These are phyloP conservation scores for Eleginops maclovinus DNA, from an alignment of 2,113 vertebrate species.

Conservation along the genomic window DNA sequence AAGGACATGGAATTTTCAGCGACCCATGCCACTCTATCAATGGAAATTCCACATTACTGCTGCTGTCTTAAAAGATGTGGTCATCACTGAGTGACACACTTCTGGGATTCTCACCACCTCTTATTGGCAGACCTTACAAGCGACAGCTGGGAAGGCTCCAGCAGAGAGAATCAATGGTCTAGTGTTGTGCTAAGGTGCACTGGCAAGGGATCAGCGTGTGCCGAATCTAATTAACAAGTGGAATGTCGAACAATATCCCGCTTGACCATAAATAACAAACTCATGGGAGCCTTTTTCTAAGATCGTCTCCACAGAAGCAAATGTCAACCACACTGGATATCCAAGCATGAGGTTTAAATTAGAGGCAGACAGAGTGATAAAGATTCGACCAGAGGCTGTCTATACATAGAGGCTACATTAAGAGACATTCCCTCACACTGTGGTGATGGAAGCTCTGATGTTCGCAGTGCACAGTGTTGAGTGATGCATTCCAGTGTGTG, in stretches of 20 bases:
- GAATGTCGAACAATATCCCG: conserved; percentile 28
- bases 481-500: conserved; percentile 72
- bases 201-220: conserved; percentile 7
- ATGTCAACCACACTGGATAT: conserved; percentile 9
- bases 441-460: conserved; percentile 62
- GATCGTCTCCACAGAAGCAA: conserved; percentile 35
- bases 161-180: conserved; percentile 18
- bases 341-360: conserved; percentile 39
- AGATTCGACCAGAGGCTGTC: conserved; percentile 8
- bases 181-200: neutral
- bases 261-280: conserved; percentile 35
- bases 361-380: neutral
- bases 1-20: no score
- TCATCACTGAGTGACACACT: neutral
- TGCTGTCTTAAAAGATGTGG: conserved; percentile 1
- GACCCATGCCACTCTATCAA: neutral
- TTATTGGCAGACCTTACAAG: conserved; percentile 28
- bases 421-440: conserved; percentile 59
- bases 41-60: conserved; percentile 10
- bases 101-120: conserved; percentile 18
- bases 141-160: conserved; percentile 15
- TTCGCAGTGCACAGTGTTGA: conserved; percentile 59
- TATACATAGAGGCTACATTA: conserved; percentile 56
- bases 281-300: conserved; percentile 18
- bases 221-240: conserved; percentile 49